A percentile compares a stretch with the other conserved stretches of the same genome.
phyloP scores from a whole-genome alignment of 2,113 vertebrate genomes.

The Macquaria australasica region DNA sequence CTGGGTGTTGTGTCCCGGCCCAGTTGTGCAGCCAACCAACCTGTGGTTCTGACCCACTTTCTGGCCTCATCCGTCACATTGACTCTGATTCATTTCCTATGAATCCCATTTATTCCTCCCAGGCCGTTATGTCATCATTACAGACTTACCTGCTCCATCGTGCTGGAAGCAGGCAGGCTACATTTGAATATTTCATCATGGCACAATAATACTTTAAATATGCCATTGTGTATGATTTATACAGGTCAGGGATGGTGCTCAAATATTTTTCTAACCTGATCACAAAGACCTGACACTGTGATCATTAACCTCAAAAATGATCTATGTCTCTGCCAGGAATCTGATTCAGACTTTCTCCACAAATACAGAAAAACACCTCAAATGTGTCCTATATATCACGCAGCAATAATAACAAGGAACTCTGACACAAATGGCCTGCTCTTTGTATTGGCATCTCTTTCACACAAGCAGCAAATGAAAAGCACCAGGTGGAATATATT shows the following conservation, averaged over 20 bases:
- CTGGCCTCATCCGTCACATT: slow-evolving; percentile 66
- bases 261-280: slow-evolving; percentile 62
- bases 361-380: slow-evolving; percentile 18
- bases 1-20: slow-evolving; percentile 38
- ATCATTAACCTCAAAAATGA: slow-evolving; percentile 59
- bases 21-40: slow-evolving; percentile 66
- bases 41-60: slow-evolving; percentile 78
- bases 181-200: slow-evolving; percentile 80
- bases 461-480: slow-evolving; percentile 51
- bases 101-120: slow-evolving; percentile 66
- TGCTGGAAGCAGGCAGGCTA: slow-evolving; percentile 24
- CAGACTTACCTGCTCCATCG: slow-evolving; percentile 55
- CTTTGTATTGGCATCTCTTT: slow-evolving; percentile 44
- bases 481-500: slow-evolving; percentile 50
- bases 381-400: slow-evolving; percentile 34
- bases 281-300: slow-evolving; percentile 59
- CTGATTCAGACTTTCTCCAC: slow-evolving; percentile 28
- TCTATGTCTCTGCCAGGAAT: slow-evolving; percentile 17
- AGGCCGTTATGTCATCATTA: slow-evolving; percentile 67
- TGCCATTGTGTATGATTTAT: slow-evolving; percentile 72
- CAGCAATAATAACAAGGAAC: slow-evolving; percentile 38
- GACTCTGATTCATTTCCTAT: slow-evolving; percentile 60
- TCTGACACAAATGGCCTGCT: slow-evolving; percentile 45
- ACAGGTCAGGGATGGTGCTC: slow-evolving; percentile 45
- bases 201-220: slow-evolving; percentile 72